phyloP scores from a whole-genome alignment of 2,797 vertebrate species.

The Spinibarbus caldwelli region DNA sequence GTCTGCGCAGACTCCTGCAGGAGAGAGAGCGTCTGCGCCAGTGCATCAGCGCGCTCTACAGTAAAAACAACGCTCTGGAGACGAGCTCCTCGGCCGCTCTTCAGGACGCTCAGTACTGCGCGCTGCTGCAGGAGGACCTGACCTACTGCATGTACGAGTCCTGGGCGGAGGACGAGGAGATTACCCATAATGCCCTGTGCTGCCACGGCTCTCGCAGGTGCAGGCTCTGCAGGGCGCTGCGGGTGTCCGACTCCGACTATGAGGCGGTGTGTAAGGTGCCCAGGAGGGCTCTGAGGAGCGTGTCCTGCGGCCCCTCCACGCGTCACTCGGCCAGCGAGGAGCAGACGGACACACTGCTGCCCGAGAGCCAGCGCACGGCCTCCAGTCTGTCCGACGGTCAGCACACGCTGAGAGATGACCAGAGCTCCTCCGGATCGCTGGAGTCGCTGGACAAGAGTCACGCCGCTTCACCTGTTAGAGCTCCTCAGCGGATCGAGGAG shows the following conservation, averaged over 20 bases:
- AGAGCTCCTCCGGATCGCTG: conserved; percentile 83
- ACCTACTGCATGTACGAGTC: conserved; percentile 87
- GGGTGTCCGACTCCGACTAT: conserved; percentile 90
- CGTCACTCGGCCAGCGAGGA: conserved; percentile 70
- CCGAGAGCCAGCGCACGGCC: no score
- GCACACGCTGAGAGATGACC: conserved; percentile 71
- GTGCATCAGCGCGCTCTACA: conserved; percentile 86
- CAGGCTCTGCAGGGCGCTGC: conserved; percentile 82
- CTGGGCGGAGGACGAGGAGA: conserved; percentile 85
- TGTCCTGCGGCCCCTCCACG: conserved; percentile 81
- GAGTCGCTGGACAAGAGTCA: conserved; percentile 80
- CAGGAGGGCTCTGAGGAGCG: conserved; percentile 82
- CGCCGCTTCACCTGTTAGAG: no score
- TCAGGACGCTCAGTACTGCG: conserved; percentile 73
- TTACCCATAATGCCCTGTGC: conserved; percentile 67
- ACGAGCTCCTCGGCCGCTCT: not conserved
- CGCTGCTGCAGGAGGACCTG: conserved; percentile 91
- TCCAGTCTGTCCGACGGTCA: conserved; percentile 77
- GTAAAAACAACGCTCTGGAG: conserved; percentile 79
- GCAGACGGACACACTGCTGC: conserved; percentile 22
- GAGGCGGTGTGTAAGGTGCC: conserved; percentile 94
- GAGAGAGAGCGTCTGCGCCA: conserved; percentile 91
- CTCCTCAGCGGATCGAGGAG: no score
- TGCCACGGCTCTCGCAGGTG: conserved; percentile 82
- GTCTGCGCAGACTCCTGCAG: conserved; percentile 86